phyloP scores from a whole-genome alignment of 2,113 vertebrate genomes.

The Vicugna pacos region DNA sequence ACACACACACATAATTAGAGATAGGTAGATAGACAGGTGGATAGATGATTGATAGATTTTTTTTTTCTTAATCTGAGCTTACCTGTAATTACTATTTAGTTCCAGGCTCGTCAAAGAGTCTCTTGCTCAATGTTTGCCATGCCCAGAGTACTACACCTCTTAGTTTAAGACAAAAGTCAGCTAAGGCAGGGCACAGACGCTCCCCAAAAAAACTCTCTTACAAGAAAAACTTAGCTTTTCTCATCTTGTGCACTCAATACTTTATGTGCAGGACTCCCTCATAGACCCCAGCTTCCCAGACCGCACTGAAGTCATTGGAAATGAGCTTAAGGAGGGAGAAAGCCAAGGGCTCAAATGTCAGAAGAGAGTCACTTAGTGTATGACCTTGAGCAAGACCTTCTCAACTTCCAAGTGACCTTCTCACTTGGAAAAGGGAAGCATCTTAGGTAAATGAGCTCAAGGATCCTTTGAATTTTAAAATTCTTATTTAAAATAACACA shows the following conservation, averaged over 20 bases:
- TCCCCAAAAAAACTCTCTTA: background rate
- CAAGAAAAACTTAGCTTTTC: background rate
- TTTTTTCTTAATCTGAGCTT: background rate
- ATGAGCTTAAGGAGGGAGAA: background rate
- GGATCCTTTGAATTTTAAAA: background rate
- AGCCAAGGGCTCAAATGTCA: background rate
- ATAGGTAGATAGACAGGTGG: background rate
- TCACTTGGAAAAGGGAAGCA: background rate
- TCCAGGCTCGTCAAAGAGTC: background rate
- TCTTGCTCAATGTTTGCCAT: background rate
- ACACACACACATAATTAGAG: too few species aligned
- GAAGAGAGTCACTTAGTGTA: background rate
- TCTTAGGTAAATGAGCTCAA: background rate
- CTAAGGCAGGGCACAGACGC: background rate
- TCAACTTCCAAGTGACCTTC: too few species aligned
- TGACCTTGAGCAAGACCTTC: background rate
- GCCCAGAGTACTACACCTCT: background rate
- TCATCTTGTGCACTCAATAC: background rate
- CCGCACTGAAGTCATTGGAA: background rate
- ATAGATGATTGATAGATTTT: background rate
- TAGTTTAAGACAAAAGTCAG: background rate
- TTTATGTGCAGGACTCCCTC: background rate
- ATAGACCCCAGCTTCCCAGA: too few species aligned
- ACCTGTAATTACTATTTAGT: background rate
- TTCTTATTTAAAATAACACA: background rate